Evolutionary conservation across 2,888 invertebrate species (phyloP), one percentile per base, ranked within the genome.

Genomic region (Mythimna pallens): DNA sequence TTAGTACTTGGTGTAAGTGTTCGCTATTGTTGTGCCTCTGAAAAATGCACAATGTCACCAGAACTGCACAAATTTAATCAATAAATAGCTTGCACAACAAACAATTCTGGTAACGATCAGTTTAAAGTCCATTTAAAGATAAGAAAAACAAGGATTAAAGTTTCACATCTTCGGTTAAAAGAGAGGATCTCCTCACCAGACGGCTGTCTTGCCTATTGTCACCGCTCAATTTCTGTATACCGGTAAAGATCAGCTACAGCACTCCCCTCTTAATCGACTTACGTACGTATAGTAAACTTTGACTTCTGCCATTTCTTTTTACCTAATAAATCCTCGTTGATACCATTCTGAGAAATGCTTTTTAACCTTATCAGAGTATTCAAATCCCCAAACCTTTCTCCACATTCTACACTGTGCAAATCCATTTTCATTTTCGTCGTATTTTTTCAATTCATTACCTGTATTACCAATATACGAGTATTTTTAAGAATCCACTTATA

Each of bases 1-100:
- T 77, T 72, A 72, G 66, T 61, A 61, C 63, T 80, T 55, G 66
- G 55, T 70, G 65, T 76, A 68, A 75, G 67, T 76, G 67, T 70
- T 71, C 36, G 67, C 34, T 70, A 67, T 47, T 34, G 65, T 58
- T 76, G 67, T 65, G 57, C 54, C 63, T 55, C 43, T 58, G 57
- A 67, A 62, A 64, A 65, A 64, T 64, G 58, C 36, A 65, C 54
- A 61, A 59, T 55, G 65, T 65, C 58, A 65, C 55, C 14, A 50
- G 8, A 10, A 22, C 30, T 55, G 65, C 40, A 79, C n/a, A 25
- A 43, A 25, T 36, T 63, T 36, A 52, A 43, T 34, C 8, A 50
- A 52, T 65, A 61, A 61, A 30, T 14, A 52, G 12, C 70, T 65
- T 62, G 1, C 36, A 34, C 57, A 7, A 9, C 34, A 36, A 36